Conservation (phyloP, 2,888 invertebrate species). For the Cheilosia urbana region DNA sequence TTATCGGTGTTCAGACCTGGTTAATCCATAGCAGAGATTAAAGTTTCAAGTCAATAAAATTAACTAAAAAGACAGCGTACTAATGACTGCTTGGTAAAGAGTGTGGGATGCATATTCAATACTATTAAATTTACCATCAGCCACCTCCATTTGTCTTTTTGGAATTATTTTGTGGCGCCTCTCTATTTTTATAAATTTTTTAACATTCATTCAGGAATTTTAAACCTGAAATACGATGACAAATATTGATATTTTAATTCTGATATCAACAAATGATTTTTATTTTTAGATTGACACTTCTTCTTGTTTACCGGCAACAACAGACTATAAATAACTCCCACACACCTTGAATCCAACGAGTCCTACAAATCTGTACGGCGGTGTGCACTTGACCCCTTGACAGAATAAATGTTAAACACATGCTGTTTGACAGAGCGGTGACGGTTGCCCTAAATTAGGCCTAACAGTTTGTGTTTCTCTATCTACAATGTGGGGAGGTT, state of each 20-base stretch:
- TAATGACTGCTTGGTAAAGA: slow-evolving; percentile 21
- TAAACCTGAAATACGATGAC: slow-evolving; percentile 68
- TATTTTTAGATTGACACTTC: slow-evolving; percentile 71
- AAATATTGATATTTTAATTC: slow-evolving; percentile 67
- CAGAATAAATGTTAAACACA: slow-evolving; percentile 48
- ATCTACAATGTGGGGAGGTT: slow-evolving; percentile 2
- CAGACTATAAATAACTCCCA: slow-evolving; percentile 64
- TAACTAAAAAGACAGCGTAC: slow-evolving; percentile 21
- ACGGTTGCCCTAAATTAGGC: not conserved
- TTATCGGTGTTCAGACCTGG: slow-evolving; percentile 4
- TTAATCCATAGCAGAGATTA: not conserved
- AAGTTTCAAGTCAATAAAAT: not conserved
- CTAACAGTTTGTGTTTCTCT: not conserved
- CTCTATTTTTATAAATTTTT: slow-evolving; percentile 57
- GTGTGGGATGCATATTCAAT: slow-evolving; percentile 42
- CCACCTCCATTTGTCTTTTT: slow-evolving; percentile 34
- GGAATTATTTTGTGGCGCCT: slow-evolving; percentile 40
- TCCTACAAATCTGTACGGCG: slow-evolving; percentile 15
- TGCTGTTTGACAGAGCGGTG: slow-evolving; percentile 4
- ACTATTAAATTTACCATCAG: slow-evolving; percentile 33
- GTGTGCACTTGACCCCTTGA: slow-evolving; percentile 62
- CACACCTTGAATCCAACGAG: slow-evolving; percentile 28
- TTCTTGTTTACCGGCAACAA: slow-evolving; percentile 66
- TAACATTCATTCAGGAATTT: slow-evolving; percentile 60
- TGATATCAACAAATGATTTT: slow-evolving; percentile 72